Conservation (phyloP, 2,888 invertebrate species). For the Callyntrura guangdongensis region DNA sequence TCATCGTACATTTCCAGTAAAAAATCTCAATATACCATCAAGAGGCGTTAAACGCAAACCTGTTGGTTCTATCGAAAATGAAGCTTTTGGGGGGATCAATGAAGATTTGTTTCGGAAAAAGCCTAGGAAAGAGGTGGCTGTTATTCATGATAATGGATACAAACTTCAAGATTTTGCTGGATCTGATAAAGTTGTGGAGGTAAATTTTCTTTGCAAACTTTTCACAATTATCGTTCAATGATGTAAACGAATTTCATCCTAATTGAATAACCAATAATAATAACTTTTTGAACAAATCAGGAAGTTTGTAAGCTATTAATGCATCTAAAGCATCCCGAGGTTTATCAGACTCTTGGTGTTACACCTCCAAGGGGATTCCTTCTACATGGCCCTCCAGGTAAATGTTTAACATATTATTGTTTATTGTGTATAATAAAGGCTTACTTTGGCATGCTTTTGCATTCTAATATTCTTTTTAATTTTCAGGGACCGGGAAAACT, state of each 20-base stretch:
- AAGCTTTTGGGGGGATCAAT: constrained; percentile 51
- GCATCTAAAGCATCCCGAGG: constrained; percentile 95
- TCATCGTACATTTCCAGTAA: no score
- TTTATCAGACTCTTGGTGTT: constrained; percentile 94
- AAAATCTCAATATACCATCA: no score
- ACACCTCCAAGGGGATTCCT: constrained; percentile 96
- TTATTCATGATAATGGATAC: constrained; percentile 77
- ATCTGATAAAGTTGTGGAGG: constrained; percentile 90
- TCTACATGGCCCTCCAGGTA: constrained; percentile 97
- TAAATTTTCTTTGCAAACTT: constrained; percentile 81
- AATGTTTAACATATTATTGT: no score
- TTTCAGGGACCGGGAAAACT: constrained; percentile 88
- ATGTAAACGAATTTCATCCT: neutral
- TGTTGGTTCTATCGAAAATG: neutral
- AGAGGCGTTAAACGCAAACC: constrained; percentile 66
- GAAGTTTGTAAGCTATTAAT: constrained; percentile 88
- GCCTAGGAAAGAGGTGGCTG: constrained; percentile 69
- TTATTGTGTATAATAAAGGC: neutral
- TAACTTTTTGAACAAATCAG: constrained; percentile 42
- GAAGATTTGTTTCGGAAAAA: constrained; percentile 70
- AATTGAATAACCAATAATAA: no score
- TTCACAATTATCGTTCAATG: neutral
- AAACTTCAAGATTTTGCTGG: constrained; percentile 94
- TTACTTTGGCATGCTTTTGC: neutral
- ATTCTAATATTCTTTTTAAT: neutral